phyloP scores from a whole-genome alignment of 2,797 vertebrate genomes.

The Pipistrellus kuhlii region DNA sequence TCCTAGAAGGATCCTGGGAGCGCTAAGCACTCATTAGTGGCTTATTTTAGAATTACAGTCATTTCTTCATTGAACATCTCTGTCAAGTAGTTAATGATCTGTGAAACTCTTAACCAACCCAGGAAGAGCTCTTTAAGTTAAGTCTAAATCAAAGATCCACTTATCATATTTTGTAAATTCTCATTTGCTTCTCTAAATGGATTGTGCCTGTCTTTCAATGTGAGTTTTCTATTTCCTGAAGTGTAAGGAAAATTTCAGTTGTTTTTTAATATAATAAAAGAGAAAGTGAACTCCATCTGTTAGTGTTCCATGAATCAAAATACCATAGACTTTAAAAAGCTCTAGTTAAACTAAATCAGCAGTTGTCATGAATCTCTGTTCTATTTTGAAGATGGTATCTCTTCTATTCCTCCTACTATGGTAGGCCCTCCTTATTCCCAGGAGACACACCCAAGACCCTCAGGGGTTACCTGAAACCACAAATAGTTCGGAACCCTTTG shows the following conservation, averaged over 20 bases:
- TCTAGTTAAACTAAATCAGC: slow-evolving; percentile 3
- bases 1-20: background rate
- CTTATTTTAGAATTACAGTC: slow-evolving; percentile 62
- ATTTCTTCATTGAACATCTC: slow-evolving; percentile 54
- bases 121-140: slow-evolving; percentile 62
- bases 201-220: background rate
- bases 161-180: slow-evolving; percentile 61
- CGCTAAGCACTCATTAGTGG: slow-evolving; percentile 57
- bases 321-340: slow-evolving; percentile 28
- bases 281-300: background rate
- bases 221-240: slow-evolving; percentile 5
- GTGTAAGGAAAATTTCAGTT: background rate
- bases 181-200: slow-evolving; percentile 51
- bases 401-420: background rate
- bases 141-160: slow-evolving; percentile 58
- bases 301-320: slow-evolving; percentile 54
- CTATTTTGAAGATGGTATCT: background rate
- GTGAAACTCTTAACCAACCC: slow-evolving; percentile 68
- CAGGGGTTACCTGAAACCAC: background rate
- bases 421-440: too few relatives aligned
- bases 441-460: background rate
- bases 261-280: slow-evolving; percentile 46
- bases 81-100: slow-evolving; percentile 70
- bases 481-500: background rate
- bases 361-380: background rate